Conservation (phyloP, 2,113 vertebrate species). For the Mirounga angustirostris region DNA sequence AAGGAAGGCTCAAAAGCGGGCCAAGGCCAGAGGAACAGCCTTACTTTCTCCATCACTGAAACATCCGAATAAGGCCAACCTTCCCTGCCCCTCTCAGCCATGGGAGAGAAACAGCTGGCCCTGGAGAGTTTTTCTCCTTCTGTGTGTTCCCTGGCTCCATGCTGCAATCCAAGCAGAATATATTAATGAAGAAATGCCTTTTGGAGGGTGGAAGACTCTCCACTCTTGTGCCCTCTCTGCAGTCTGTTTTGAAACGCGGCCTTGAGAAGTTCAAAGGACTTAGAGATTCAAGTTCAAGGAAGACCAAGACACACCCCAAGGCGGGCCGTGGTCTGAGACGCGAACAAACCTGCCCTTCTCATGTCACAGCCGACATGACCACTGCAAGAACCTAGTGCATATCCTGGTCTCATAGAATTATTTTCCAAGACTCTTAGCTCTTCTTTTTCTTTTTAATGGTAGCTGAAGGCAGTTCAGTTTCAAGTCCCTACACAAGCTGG, state of each 20-base stretch:
- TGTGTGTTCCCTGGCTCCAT: not conserved
- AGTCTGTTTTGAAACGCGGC: conserved; percentile 46
- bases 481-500: not conserved
- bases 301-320: not conserved
- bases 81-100: not conserved
- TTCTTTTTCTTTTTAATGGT: not conserved
- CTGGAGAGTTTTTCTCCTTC: not conserved
- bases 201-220: not conserved
- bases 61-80: not conserved
- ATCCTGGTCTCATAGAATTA: not conserved
- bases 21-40: not conserved
- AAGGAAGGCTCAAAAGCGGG: not conserved
- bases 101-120: not conserved
- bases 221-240: not conserved
- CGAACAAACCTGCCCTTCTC: not conserved
- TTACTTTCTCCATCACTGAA: not conserved
- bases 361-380: not conserved
- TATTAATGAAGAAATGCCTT: conserved; percentile 33
- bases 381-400: not conserved
- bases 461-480: not conserved
- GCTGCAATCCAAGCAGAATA: not conserved
- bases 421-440: not conserved
- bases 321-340: not conserved
- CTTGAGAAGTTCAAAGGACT: conserved; percentile 71
- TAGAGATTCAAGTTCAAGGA: conserved; percentile 57